Evolutionary conservation across 92 coral and sea anemone genomes (phyloP), one percentile per base, ranked within the genome.

Genomic region (Palythoa grandis): DNA sequence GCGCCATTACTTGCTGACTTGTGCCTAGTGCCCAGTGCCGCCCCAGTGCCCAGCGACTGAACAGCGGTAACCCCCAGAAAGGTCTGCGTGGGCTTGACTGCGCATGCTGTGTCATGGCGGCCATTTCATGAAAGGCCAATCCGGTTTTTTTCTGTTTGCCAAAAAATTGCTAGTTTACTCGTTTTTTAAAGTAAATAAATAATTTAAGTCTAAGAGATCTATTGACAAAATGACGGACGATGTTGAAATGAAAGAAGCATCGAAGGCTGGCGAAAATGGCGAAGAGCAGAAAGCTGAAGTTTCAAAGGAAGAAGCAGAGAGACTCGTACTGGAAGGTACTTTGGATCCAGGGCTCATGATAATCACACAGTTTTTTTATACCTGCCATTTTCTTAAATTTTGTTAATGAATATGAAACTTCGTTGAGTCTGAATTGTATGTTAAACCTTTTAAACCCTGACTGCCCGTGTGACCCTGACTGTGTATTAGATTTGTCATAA

Each of bases 181-280:
- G 60, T n/a, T 80, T 85, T 69, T 86, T 67, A 35, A 14, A 58
- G 40, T 22, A 29, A 53, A 23, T 40, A n/a, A 70, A 74, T 17
- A 17, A 57, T 63, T 52, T 35, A 15, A 35, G 47, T 65, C 11
- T 43, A 43, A 52, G 6, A 52, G 12, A 24, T 3, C 1, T 65
- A 8, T 20, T 70, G 38, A 39, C 37, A 89, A 50, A 83, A 93
- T 93, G 96, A 72, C 89, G 65, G 87, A 90, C 86, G 99, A 97
- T 71, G 94, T 93, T 60, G 99, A 97, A 86, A 97, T 97, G 99
- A 97, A 97, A 73, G 99, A 97, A 19, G 87, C 88, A 58, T 22
- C 87, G 57, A 88, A 89, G 91, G 68, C 85, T 57, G 85, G 79
- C 29, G 91, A 87, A 50, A 89, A 91, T 75, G 82, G 90, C 65